Evolutionary conservation across 1,140 invertebrate genomes (phyloP).

Genomic region (Sesamia nonagrioides): DNA sequence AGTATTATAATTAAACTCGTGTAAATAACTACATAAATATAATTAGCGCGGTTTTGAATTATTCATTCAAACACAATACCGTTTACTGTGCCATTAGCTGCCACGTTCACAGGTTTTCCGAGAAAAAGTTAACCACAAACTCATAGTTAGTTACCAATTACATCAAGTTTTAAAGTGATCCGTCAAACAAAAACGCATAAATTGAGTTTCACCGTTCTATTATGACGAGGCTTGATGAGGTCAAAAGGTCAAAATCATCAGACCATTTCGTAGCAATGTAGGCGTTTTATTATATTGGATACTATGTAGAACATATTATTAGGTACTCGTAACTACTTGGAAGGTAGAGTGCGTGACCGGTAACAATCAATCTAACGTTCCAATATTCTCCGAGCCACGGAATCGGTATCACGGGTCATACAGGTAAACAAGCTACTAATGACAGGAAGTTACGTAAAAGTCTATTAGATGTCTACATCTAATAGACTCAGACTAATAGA

Average conservation of each 20-base stretch:
- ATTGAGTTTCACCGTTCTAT: slow-evolving; percentile 55
- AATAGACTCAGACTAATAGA: no score
- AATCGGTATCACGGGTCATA: slow-evolving; percentile 25
- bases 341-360: slow-evolving; percentile 57
- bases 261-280: slow-evolving; percentile 29
- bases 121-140: slow-evolving; percentile 63
- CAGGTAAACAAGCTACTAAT: slow-evolving; percentile 35
- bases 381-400: slow-evolving; percentile 31
- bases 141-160: slow-evolving; percentile 44
- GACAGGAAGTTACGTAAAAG: slow-evolving; percentile 37
- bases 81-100: slow-evolving; percentile 59
- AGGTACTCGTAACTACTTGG: slow-evolving; percentile 5
- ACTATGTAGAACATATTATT: slow-evolving; percentile 17
- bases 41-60: slow-evolving; percentile 63
- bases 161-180: slow-evolving; percentile 52
- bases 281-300: slow-evolving; percentile 6
- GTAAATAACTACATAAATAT: slow-evolving; percentile 53
- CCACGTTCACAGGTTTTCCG: slow-evolving; percentile 56
- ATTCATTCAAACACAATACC: slow-evolving; percentile 65
- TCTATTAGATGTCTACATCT: slow-evolving; percentile 24
- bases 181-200: slow-evolving; percentile 55
- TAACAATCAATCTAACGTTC: slow-evolving; percentile 59
- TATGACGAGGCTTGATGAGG: slow-evolving; percentile 55
- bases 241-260: slow-evolving; percentile 69
- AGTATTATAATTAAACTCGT: slow-evolving; percentile 39